Conservation (phyloP, 2,888 invertebrate species). For the Nomada flava region DNA sequence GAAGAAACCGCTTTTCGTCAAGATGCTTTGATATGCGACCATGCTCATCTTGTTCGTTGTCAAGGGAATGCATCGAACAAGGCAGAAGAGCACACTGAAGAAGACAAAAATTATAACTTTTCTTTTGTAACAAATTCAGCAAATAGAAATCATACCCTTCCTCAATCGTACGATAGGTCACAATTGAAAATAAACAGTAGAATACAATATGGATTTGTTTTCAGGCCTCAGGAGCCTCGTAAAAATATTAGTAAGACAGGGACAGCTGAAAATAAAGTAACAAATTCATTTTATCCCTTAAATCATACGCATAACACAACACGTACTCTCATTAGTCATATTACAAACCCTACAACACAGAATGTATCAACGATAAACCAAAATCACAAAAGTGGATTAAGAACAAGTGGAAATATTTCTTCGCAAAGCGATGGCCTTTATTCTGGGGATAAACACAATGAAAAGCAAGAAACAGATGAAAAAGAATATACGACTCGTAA, state of each 20-base stretch:
- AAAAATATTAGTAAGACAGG: conserved; percentile 22
- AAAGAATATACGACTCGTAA: not conserved
- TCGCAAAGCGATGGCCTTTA: not conserved
- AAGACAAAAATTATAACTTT: conserved; percentile 6
- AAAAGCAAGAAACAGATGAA: not conserved
- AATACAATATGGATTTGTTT: conserved; percentile 49
- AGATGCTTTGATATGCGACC: conserved; percentile 80
- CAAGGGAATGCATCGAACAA: conserved; percentile 27
- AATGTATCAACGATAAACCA: not conserved
- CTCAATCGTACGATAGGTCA: conserved; percentile 39
- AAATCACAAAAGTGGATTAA: conserved; percentile 6
- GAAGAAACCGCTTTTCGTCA: conserved; percentile 81
- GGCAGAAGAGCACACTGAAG: not conserved
- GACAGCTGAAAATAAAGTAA: not conserved
- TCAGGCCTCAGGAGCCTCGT: conserved; percentile 50
- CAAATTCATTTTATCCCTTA: conserved; percentile 4
- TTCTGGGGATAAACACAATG: conserved; percentile 18
- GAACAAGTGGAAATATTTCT: not conserved
- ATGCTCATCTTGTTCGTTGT: conserved; percentile 80
- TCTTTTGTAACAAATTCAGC: not conserved
- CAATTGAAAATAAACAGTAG: conserved; percentile 43
- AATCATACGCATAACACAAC: not conserved
- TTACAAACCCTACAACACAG: not conserved
- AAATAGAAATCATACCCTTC: conserved; percentile 28
- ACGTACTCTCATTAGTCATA: not conserved